A percentile compares a stretch with the other conserved stretches of the same genome.
These are phyloP conservation scores for Fopius arisanus DNA, from an alignment of 1,140 invertebrate genomes.

Conservation along the genomic window DNA sequence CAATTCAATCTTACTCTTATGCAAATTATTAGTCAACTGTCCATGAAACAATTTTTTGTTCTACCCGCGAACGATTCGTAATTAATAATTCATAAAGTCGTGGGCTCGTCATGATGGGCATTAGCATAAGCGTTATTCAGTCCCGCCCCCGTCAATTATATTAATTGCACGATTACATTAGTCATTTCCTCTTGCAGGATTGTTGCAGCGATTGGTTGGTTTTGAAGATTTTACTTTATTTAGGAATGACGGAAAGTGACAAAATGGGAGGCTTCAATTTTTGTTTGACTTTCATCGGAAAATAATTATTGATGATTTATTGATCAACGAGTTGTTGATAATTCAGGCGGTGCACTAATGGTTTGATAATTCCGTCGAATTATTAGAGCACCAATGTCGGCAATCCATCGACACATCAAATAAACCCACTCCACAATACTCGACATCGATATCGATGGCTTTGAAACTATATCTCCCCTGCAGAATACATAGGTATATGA, in stretches of 20 bases:
- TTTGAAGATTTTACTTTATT: too few relatives aligned
- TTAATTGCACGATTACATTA: conserved; percentile 46
- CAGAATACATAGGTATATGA: not conserved
- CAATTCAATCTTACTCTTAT: too few relatives aligned
- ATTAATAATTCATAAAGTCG: conserved; percentile 49
- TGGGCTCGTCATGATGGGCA: conserved; percentile 26
- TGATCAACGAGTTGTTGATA: conserved; percentile 14
- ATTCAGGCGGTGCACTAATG: conserved; percentile 25
- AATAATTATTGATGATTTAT: too few relatives aligned
- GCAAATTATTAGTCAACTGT: too few relatives aligned
- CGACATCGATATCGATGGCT: conserved; percentile 13
- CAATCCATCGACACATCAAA: not conserved
- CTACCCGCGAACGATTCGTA: conserved; percentile 29
- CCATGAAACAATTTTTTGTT: too few relatives aligned
- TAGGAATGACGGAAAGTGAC: too few relatives aligned
- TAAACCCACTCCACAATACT: not conserved
- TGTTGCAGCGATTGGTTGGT: too few relatives aligned
- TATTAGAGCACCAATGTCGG: not conserved
- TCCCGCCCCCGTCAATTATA: conserved; percentile 38
- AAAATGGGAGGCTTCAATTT: too few relatives aligned
- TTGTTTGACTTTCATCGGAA: too few relatives aligned
- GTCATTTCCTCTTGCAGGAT: conserved; percentile 26
- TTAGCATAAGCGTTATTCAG: conserved; percentile 42
- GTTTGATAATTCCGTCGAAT: conserved; percentile 23
- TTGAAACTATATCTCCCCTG: not conserved